Base-by-base conservation (phyloP, 2,888 invertebrate species). In the Drosophila prolongata region DNA sequence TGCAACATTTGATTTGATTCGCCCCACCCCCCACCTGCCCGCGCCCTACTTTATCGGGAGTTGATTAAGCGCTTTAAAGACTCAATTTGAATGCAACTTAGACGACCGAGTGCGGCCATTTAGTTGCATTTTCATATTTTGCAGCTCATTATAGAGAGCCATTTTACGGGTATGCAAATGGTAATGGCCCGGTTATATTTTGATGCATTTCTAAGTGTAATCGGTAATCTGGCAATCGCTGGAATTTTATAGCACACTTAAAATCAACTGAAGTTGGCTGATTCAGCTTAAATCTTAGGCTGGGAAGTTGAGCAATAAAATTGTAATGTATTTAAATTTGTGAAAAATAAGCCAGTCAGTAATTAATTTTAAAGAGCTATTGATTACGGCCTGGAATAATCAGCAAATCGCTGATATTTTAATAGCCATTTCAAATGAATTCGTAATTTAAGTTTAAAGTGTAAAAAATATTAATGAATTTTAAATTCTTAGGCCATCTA, bases 1-100 rank as follows among this genome's bases (percentile, higher is more conserved):
- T 55, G 74, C 73, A 73, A 55, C 61, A 43, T 67, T 67, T 62
- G 64, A 76, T 64, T 59, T 66, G 55, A 65, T 71, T 70, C 30
- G 8, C 47, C 61, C 34, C 55, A 40, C 56, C 50, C 19, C 47
- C 14, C 30, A 40, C 58, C 37, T 6, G 14, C 47, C 37, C 38
- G 42, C 66, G 77, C 62, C 76, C 86, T 85, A 85, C 61, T 78
- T 82, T 61, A 76, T 69, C 67, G 59, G 24, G 40, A 58, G 68
- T 85, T 72, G 85, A 80, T 87, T 79, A 81, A 68, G 67, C 62
- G 73, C 66, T 69, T 69, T 67, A 84, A 80, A 87, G 56, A 75
- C 78, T 81, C 79, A 67, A 87, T 82, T 85, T 79, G 66, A 76
- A 76, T 85, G 71, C 70, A 75, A 79, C 73, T 77, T 68, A 60